phyloP scores from a whole-genome alignment of 2,888 invertebrate genomes.

The Seira musarum region DNA sequence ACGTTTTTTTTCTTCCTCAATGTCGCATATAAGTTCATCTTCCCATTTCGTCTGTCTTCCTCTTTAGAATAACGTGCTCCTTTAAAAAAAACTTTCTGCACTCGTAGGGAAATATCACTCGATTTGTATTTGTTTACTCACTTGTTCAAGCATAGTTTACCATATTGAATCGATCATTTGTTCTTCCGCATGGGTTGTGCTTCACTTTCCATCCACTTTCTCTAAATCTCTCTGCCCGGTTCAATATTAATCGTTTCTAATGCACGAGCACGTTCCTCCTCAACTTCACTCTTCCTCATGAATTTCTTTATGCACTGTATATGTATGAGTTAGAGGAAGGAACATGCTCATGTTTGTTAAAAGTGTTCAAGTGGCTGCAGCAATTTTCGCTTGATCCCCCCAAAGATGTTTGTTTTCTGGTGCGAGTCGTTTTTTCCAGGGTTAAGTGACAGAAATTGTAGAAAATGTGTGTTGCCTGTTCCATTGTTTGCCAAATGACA shows the following conservation, averaged over 20 bases:
- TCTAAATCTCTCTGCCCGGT: constrained; percentile 16
- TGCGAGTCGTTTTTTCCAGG: background rate
- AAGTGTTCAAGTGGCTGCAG: constrained; percentile 1
- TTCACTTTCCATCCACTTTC: constrained; percentile 1
- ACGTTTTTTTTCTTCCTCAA: no score
- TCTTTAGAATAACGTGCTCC: background rate
- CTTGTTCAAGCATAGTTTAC: background rate
- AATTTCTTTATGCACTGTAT: background rate
- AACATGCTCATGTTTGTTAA: background rate
- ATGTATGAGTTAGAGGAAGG: constrained; percentile 1
- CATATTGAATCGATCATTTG: constrained; percentile 12
- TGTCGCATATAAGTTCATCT: background rate
- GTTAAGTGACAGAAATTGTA: constrained; percentile 1
- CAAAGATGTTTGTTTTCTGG: background rate
- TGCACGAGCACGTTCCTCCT: constrained; percentile 8
- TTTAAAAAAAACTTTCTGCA: no score
- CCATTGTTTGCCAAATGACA: constrained; percentile 51
- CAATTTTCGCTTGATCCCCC: background rate
- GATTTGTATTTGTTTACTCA: background rate
- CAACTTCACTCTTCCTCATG: background rate
- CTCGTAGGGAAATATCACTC: background rate
- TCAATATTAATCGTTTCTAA: background rate
- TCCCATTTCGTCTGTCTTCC: background rate
- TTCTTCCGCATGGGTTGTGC: constrained; percentile 12
- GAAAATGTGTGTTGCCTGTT: constrained; percentile 44